These are phyloP conservation scores for Forbesichthys papilliferus DNA, from an alignment of 2,113 vertebrate species.

Conservation along the genomic window DNA sequence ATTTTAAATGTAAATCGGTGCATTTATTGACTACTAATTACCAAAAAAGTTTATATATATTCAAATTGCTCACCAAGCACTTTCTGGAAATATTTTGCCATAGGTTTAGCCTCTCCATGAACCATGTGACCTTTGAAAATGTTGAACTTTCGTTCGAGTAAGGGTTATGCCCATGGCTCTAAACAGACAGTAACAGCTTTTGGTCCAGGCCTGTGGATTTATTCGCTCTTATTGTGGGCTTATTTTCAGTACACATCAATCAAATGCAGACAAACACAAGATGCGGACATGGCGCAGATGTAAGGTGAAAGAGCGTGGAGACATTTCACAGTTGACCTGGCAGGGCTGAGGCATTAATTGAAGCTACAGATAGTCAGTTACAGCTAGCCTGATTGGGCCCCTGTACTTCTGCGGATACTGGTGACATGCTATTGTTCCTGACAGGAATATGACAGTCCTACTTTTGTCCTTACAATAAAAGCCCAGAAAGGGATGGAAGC, in stretches of 20 bases:
- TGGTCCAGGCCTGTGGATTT: conserved; percentile 2
- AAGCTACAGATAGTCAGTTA: conserved; percentile 30
- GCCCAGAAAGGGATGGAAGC: background rate
- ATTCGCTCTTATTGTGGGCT: conserved; percentile 1
- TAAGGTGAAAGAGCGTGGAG: conserved; percentile 49
- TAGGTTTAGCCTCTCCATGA: too few species aligned
- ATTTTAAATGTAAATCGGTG: too few species aligned
- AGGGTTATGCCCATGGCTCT: too few species aligned
- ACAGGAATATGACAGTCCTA: too few species aligned
- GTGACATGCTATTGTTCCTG: too few species aligned
- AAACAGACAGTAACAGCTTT: conserved; percentile 22
- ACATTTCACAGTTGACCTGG: conserved; percentile 64
- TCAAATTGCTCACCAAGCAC: too few species aligned
- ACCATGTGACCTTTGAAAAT: too few species aligned
- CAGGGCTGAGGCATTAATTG: conserved; percentile 58
- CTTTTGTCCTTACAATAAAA: too few species aligned
- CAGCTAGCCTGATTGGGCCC: conserved; percentile 16
- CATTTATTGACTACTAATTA: too few species aligned
- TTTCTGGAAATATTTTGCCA: too few species aligned
- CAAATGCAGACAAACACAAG: conserved; percentile 47
- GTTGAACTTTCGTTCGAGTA: too few species aligned
- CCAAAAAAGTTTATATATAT: too few species aligned
- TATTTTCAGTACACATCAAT: conserved; percentile 63
- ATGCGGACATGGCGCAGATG: conserved; percentile 28
- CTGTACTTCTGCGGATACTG: background rate